Evolutionary conservation across 2,888 invertebrate species (phyloP).

Genomic region (Athripsodes cinereus): DNA sequence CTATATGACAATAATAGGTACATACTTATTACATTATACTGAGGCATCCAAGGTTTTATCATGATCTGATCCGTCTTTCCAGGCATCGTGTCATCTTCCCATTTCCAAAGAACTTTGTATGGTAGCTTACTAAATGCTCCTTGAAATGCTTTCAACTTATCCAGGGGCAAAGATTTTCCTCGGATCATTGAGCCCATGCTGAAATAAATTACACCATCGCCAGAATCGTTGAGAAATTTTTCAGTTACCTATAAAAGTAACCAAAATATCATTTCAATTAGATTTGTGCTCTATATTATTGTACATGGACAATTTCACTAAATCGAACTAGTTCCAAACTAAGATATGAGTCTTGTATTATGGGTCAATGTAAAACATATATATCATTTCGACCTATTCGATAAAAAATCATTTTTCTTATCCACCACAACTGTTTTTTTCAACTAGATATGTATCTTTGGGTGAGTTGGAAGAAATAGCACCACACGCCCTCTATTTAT

Average conservation of each 20-base stretch:
- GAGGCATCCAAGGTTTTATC: slow-evolving; percentile 64
- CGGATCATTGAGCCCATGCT: slow-evolving; percentile 67
- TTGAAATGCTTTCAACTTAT: slow-evolving; percentile 50
- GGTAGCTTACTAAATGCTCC: slow-evolving; percentile 52
- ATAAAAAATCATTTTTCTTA: too few species aligned
- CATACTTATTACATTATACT: slow-evolving; percentile 63
- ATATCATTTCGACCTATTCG: too few species aligned
- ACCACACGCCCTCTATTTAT: too few species aligned
- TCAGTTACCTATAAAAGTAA: slow-evolving; percentile 44
- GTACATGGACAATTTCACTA: too few species aligned
- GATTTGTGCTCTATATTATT: too few species aligned
- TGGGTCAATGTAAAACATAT: too few species aligned
- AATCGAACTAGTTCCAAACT: too few species aligned
- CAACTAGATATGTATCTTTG: too few species aligned
- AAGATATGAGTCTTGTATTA: too few species aligned
- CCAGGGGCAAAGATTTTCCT: slow-evolving; percentile 50
- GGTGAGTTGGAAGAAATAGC: too few species aligned
- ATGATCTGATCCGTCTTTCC: slow-evolving; percentile 57
- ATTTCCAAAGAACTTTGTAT: slow-evolving; percentile 65
- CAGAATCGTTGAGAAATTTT: slow-evolving; percentile 54
- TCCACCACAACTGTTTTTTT: too few species aligned
- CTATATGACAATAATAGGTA: too few species aligned
- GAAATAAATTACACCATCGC: slow-evolving; percentile 60
- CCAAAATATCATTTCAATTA: neutral
- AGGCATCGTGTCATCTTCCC: slow-evolving; percentile 56